Evolutionary conservation across 2,888 invertebrate species (phyloP).

Genomic region (Cantharis lateralis): DNA sequence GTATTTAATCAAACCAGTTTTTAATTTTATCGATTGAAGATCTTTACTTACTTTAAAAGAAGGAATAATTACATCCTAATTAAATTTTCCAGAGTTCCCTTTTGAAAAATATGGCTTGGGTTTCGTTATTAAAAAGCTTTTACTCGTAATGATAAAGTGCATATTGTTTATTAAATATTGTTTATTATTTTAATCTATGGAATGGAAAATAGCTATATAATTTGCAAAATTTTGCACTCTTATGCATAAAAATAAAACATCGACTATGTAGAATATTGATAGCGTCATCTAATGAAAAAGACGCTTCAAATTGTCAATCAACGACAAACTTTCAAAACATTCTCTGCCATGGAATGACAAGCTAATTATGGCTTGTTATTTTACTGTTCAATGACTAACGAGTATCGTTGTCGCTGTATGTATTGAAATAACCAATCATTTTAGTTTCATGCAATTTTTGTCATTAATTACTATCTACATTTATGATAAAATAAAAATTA

Average conservation of each 20-base stretch:
- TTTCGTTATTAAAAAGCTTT: neutral
- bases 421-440: constrained; percentile 3
- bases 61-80: neutral
- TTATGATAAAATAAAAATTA: neutral
- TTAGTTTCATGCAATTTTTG: neutral
- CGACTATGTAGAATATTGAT: neutral
- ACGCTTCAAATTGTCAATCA: constrained; percentile 26
- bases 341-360: constrained; percentile 28
- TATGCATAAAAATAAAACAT: neutral
- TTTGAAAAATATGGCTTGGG: neutral
- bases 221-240: neutral
- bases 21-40: neutral
- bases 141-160: neutral
- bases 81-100: neutral
- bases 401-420: constrained; percentile 27
- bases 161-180: neutral
- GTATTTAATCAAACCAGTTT: neutral
- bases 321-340: constrained; percentile 25
- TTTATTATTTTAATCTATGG: neutral
- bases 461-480: too few relatives aligned
- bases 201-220: neutral
- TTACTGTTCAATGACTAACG: constrained; percentile 29
- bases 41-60: neutral
- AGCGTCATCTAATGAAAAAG: neutral
- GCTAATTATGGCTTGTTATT: constrained; percentile 30